Evolutionary conservation across 2,113 vertebrate species (phyloP).

Genomic region (Xiphias gladius): DNA sequence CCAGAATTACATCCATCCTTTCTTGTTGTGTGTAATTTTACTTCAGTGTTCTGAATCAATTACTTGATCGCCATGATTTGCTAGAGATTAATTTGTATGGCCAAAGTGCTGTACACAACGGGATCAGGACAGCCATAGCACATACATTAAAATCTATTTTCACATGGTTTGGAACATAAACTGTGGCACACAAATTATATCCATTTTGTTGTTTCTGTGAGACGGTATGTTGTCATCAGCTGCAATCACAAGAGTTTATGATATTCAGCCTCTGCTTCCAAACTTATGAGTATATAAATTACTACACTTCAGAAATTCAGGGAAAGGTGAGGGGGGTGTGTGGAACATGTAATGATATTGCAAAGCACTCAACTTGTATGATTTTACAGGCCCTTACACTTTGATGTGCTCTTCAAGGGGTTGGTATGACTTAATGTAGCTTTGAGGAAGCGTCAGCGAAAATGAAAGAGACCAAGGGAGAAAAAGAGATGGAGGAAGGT

Average conservation of each 20-base stretch:
- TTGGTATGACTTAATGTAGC: conserved; percentile 76
- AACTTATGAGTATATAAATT: conserved; percentile 47
- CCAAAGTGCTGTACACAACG: conserved; percentile 7
- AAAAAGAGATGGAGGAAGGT: conserved; percentile 27
- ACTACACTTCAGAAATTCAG: conserved; percentile 48
- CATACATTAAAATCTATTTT: not conserved
- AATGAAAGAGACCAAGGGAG: conserved; percentile 64
- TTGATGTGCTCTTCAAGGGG: conserved; percentile 81
- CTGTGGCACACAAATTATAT: conserved; percentile 6
- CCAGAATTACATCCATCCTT: not conserved
- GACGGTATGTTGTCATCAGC: conserved; percentile 52
- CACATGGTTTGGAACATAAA: conserved; percentile 15
- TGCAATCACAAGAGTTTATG: conserved; percentile 59
- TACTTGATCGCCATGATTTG: not conserved
- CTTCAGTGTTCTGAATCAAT: not conserved
- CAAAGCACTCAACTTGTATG: conserved; percentile 75
- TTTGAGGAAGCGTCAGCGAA: conserved; percentile 71
- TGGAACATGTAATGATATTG: conserved; percentile 75
- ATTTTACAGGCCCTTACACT: conserved; percentile 75
- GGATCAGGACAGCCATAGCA: not conserved
- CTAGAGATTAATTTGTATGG: not conserved
- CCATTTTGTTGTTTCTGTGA: conserved; percentile 27
- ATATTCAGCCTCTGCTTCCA: conserved; percentile 37
- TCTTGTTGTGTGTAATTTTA: not conserved
- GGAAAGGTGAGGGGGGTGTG: not conserved